phyloP scores from a whole-genome alignment of 2,113 vertebrate genomes.

The Cranoglanis bouderius region DNA sequence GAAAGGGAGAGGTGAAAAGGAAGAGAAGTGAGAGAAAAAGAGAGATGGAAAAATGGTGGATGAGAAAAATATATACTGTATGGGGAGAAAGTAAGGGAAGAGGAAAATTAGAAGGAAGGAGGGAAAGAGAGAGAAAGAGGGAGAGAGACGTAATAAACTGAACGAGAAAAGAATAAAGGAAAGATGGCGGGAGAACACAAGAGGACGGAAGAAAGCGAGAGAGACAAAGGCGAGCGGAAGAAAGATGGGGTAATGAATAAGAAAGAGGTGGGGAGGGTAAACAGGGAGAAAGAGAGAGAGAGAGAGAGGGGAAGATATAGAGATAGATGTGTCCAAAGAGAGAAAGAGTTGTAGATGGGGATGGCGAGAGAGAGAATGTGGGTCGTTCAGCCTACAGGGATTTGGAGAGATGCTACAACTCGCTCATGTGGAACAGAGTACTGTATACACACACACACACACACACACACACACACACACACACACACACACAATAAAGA shows the following conservation, averaged over 20 bases:
- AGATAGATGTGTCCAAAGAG: background rate
- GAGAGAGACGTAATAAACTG: background rate
- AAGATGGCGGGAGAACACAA: background rate
- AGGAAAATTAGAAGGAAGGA: background rate
- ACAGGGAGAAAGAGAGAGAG: background rate
- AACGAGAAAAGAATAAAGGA: background rate
- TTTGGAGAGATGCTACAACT: constrained; percentile 17
- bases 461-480: constrained; percentile 11
- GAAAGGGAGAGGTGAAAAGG: too few species aligned
- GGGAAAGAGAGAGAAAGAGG: background rate
- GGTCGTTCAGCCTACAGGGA: constrained; percentile 34
- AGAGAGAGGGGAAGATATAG: background rate
- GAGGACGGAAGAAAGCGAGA: too few species aligned
- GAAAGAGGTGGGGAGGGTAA: too few species aligned
- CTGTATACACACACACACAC: background rate
- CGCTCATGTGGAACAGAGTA: constrained; percentile 35
- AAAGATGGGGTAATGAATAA: background rate
- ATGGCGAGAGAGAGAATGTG: constrained; percentile 19
- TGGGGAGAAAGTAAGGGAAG: background rate
- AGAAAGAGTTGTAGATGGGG: background rate
- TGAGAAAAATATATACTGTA: background rate
- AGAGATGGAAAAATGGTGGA: background rate
- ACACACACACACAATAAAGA: background rate
- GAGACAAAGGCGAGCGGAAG: background rate
- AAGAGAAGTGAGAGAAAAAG: background rate